Conservation (phyloP, 2,888 invertebrate species). For the Nymphalis c-album region DNA sequence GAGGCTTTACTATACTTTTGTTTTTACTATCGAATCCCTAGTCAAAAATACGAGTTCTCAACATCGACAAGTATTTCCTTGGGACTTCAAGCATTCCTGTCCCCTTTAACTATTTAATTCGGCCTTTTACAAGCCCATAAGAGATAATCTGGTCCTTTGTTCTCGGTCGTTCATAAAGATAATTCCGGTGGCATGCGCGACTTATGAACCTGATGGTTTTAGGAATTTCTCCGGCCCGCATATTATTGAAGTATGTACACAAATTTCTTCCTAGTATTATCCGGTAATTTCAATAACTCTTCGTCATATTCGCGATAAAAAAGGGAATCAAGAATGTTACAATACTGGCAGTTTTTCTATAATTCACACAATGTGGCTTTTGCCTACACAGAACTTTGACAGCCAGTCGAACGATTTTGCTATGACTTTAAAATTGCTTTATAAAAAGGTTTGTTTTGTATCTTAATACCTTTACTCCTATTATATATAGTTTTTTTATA, state of each 20-base stretch:
- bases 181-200: slow-evolving; percentile 48
- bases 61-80: slow-evolving; percentile 43
- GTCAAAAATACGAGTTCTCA: slow-evolving; percentile 24
- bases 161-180: slow-evolving; percentile 67
- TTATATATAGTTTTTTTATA: too few relatives aligned
- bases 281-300: too few relatives aligned
- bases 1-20: not conserved
- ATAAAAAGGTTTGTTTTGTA: too few relatives aligned
- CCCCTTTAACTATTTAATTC: slow-evolving; percentile 70
- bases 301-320: too few relatives aligned
- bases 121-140: slow-evolving; percentile 58
- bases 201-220: slow-evolving; percentile 52
- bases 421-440: too few relatives aligned
- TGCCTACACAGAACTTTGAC: too few relatives aligned
- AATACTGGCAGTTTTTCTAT: too few relatives aligned
- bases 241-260: not conserved
- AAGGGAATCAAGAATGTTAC: too few relatives aligned
- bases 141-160: slow-evolving; percentile 72
- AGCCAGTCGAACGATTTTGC: too few relatives aligned
- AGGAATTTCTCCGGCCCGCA: slow-evolving; percentile 8
- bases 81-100: slow-evolving; percentile 53
- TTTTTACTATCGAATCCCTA: slow-evolving; percentile 23
- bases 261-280: slow-evolving; percentile 6
- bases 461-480: too few relatives aligned
- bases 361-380: too few relatives aligned